phyloP scores from a whole-genome alignment of 2,113 vertebrate genomes.

The Hippopotamus amphibius region DNA sequence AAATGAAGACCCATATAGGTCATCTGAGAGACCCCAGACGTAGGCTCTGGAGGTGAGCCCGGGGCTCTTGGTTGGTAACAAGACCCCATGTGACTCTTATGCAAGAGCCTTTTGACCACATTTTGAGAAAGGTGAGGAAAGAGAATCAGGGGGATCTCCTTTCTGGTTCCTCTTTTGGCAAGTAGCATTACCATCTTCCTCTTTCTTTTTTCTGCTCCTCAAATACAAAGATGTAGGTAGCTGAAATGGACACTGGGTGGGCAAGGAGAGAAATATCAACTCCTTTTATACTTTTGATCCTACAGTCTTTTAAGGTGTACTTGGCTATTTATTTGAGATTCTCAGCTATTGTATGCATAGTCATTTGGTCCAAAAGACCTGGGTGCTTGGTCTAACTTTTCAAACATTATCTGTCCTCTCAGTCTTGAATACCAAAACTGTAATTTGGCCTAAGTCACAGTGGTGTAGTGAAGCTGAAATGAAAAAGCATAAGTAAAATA shows the following conservation, averaged over 20 bases:
- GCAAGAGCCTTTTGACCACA: not conserved
- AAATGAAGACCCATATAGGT: not conserved
- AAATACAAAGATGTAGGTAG: not conserved
- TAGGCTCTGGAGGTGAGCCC: not conserved
- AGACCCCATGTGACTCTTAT: not conserved
- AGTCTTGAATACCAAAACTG: not conserved
- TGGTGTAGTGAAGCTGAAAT: not conserved
- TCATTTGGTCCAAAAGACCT: not conserved
- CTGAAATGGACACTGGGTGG: not conserved
- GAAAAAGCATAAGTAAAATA: not conserved
- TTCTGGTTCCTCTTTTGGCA: not conserved
- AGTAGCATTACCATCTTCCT: not conserved
- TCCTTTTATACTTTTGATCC: not conserved
- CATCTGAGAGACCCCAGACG: not conserved
- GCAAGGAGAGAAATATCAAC: not conserved
- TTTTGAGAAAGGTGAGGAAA: not conserved
- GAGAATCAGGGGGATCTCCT: not conserved
- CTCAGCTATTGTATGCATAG: not conserved
- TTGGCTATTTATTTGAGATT: conserved; percentile 8
- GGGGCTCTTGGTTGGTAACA: not conserved
- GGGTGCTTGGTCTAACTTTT: conserved; percentile 1
- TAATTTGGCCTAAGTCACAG: not conserved
- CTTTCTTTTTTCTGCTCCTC: not conserved
- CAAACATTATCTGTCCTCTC: not conserved
- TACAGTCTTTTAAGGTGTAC: not conserved